A percentile compares a stretch with the other conserved stretches of the same genome.
Evolutionary conservation across 2,113 vertebrate genomes (phyloP).

Genomic region (Sigmodon hispidus): DNA sequence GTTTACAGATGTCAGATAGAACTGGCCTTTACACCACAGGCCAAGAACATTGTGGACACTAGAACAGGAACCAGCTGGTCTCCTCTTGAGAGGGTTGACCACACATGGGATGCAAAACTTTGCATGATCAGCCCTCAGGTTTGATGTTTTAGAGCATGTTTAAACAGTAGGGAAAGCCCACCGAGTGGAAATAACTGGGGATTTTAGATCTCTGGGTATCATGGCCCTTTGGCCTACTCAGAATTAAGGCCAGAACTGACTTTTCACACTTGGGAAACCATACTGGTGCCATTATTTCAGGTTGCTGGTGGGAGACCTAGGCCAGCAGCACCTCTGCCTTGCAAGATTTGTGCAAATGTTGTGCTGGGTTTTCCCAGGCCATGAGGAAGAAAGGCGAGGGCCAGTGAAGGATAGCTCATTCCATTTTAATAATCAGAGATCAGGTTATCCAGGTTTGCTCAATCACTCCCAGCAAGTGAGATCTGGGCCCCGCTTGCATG

Average conservation of each 20-base stretch:
- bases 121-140: not conserved
- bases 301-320: not conserved
- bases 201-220: not conserved
- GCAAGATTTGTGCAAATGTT: rapidly evolving
- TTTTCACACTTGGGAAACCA: not conserved
- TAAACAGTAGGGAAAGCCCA: not conserved
- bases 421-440: constrained; percentile 22
- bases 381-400: not conserved
- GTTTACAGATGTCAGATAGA: too few relatives aligned
- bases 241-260: not conserved
- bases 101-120: not conserved
- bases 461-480: constrained; percentile 61
- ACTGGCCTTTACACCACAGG: not conserved
- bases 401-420: not conserved
- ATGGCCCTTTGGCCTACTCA: not conserved
- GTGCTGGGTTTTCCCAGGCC: not conserved
- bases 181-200: not conserved
- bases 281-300: not conserved
- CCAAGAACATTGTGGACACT: not conserved
- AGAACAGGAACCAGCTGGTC: not conserved
- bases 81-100: not conserved
- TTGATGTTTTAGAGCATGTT: not conserved
- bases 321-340: not conserved
- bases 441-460: not conserved
- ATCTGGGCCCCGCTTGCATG: constrained; percentile 76